These are phyloP conservation scores for Pelosia muscerda DNA, from an alignment of 2,888 invertebrate species.

Conservation along the genomic window DNA sequence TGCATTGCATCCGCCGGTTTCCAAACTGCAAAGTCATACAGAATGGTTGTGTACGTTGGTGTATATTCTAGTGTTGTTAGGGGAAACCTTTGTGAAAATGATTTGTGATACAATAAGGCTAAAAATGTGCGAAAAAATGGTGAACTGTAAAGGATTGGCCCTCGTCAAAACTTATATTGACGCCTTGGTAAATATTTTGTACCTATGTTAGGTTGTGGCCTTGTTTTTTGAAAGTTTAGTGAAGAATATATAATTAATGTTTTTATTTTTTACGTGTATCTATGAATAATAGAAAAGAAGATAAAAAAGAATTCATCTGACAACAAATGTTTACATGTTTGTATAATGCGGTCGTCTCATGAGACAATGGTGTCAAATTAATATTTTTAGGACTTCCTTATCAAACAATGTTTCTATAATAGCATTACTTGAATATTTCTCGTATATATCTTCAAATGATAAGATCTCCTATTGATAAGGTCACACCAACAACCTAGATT, in stretches of 20 bases:
- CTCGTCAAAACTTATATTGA: constrained; percentile 77
- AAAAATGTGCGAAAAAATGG: constrained; percentile 80
- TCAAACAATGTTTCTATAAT: no score
- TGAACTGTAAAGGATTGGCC: constrained; percentile 77
- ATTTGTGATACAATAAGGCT: constrained; percentile 78
- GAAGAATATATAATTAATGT: neutral
- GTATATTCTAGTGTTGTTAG: constrained; percentile 10
- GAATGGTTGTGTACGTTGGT: constrained; percentile 16
- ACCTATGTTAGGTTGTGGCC: constrained; percentile 6
- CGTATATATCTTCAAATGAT: no score
- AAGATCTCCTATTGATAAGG: no score
- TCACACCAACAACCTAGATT: no score
- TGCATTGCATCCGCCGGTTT: constrained; percentile 45
- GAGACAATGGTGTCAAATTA: no score
- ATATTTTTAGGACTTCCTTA: no score
- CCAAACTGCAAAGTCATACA: constrained; percentile 31
- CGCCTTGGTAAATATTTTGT: constrained; percentile 66
- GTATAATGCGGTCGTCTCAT: no score
- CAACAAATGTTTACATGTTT: no score
- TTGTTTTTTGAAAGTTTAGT: constrained; percentile 13
- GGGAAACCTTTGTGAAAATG: constrained; percentile 54
- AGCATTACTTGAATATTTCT: no score
- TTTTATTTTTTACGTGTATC: neutral
- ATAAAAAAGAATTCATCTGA: neutral
- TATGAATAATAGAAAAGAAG: neutral